Percentiles rank a stretch among this genome's conserved stretches.
Evolutionary conservation across 2,888 invertebrate species (phyloP).

Genomic region (Lepetodrilus schrolli): DNA sequence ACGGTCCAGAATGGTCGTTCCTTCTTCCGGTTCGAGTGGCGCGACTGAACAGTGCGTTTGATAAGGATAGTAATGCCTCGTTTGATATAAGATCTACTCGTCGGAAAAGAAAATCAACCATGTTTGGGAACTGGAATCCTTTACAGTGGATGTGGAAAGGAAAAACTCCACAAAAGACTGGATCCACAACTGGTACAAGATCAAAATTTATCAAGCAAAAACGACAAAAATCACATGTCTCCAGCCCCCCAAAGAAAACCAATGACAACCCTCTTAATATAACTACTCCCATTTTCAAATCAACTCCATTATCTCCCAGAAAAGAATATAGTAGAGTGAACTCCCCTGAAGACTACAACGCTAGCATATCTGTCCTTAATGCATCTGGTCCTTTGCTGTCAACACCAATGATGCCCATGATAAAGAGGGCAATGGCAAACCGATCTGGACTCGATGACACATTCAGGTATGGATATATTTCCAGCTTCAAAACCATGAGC

Average conservation of each 20-base stretch:
- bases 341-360: background rate
- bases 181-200: background rate
- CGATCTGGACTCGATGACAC: conserved; percentile 16
- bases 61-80: too few relatives aligned
- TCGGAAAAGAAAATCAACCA: too few relatives aligned
- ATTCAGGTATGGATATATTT: conserved; percentile 16
- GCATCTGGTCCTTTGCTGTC: conserved; percentile 55
- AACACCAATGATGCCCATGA: conserved; percentile 60
- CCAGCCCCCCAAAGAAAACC: too few relatives aligned
- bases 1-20: conserved; percentile 8
- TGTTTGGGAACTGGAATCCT: conserved; percentile 33
- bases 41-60: background rate
- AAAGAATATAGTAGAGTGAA: conserved; percentile 5
- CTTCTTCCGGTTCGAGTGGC: background rate
- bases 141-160: conserved; percentile 14
- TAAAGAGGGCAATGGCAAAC: conserved; percentile 58
- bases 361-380: conserved; percentile 29
- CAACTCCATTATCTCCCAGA: conserved; percentile 2
- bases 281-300: background rate
- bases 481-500: too few relatives aligned
- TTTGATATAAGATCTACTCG: background rate
- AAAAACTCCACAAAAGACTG: background rate
- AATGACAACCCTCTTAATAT: background rate
- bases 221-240: too few relatives aligned
- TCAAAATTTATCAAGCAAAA: background rate